Evolutionary conservation across 2,888 invertebrate genomes (phyloP).

Genomic region (Polietes domitor): DNA sequence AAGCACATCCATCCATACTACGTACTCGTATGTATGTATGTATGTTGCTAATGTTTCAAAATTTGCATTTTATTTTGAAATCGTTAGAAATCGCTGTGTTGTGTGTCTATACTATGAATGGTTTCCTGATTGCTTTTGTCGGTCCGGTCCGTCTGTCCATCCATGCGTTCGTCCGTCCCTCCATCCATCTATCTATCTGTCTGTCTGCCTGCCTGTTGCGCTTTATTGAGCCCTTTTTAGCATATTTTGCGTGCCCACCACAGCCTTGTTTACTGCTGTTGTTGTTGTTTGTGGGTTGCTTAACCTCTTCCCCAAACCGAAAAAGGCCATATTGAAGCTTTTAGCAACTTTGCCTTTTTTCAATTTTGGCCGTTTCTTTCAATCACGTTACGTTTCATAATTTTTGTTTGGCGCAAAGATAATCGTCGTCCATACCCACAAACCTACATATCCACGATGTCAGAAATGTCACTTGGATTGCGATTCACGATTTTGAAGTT

Average conservation of each 20-base stretch:
- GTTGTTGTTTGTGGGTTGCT: neutral
- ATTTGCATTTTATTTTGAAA: constrained; percentile 54
- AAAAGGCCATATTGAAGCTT: neutral
- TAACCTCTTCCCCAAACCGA: neutral
- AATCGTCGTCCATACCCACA: neutral
- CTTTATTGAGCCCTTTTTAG: neutral
- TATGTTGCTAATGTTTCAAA: constrained; percentile 46
- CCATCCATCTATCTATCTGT: neutral
- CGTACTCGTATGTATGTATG: neutral
- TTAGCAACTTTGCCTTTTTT: neutral
- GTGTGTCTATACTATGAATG: constrained; percentile 20
- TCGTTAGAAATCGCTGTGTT: constrained; percentile 54
- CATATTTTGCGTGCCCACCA: constrained; percentile 18
- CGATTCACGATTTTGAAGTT: neutral
- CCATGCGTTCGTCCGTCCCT: too few relatives aligned
- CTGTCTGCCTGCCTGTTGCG: neutral
- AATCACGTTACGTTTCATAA: constrained; percentile 60
- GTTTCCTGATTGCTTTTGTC: constrained; percentile 57
- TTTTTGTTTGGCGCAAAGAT: neutral
- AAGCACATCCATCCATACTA: neutral
- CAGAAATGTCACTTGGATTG: neutral
- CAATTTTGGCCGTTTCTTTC: neutral
- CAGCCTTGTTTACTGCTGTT: too few relatives aligned
- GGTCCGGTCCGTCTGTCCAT: neutral
- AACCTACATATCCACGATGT: neutral